These are phyloP conservation scores for Antheraea mylitta DNA, from an alignment of 1,140 invertebrate genomes.

Conservation along the genomic window DNA sequence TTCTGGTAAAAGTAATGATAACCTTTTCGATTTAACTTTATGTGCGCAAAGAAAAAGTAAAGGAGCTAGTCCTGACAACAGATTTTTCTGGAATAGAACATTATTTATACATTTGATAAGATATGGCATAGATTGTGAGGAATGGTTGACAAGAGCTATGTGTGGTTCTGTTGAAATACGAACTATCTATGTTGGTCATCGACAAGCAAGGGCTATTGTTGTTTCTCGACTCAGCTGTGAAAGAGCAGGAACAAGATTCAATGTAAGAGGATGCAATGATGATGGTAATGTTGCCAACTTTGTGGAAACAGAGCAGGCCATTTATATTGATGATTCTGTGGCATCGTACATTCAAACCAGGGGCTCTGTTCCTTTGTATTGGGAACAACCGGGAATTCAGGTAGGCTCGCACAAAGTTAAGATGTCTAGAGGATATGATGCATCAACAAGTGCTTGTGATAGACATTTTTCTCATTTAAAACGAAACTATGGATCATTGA, in stretches of 20 bases:
- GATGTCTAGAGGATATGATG: constrained; percentile 96
- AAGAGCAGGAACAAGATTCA: constrained; percentile 96
- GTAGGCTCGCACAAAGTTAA: constrained; percentile 99
- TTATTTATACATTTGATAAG: constrained; percentile 94
- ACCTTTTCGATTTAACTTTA: constrained; percentile 91
- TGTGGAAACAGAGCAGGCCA: constrained; percentile 99
- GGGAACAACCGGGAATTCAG: constrained; percentile 99
- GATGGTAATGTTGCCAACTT: constrained; percentile 99
- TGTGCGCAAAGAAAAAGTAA: constrained; percentile 93
- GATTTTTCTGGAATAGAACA: constrained; percentile 98
- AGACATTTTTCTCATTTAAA: constrained; percentile 93
- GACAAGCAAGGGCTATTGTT: constrained; percentile 95
- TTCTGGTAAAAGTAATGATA: constrained; percentile 62
- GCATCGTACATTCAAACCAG: constrained; percentile 93
- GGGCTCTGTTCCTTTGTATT: constrained; percentile 98
- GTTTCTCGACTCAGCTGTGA: constrained; percentile 98
- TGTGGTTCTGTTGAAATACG: constrained; percentile 97
- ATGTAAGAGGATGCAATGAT: constrained; percentile 99
- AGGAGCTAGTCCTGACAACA: constrained; percentile 90
- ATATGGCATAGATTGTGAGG: constrained; percentile 91
- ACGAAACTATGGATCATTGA: constrained; percentile 94
- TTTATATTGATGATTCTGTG: constrained; percentile 93
- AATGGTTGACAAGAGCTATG: constrained; percentile 96
- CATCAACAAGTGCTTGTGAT: constrained; percentile 94
- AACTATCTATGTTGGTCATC: constrained; percentile 96